A percentile compares a stretch with the other conserved stretches of the same genome.
These are phyloP conservation scores for Podargus strigoides DNA, from an alignment of 2,797 vertebrate genomes.

Conservation along the genomic window DNA sequence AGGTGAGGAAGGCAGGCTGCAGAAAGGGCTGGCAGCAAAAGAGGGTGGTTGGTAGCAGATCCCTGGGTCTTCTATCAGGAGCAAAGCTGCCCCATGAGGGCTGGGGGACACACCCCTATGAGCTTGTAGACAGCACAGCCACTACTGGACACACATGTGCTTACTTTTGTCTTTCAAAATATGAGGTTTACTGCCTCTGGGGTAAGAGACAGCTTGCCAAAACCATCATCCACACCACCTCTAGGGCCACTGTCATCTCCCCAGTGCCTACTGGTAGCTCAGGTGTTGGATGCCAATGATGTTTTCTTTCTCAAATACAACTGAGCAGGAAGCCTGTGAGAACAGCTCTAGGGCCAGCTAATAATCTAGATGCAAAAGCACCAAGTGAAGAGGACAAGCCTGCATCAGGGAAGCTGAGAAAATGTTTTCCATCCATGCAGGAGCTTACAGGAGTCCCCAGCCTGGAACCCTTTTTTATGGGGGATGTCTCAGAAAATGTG, in stretches of 20 bases:
- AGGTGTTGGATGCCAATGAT: background rate
- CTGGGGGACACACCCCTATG: too few species aligned
- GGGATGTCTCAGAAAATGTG: background rate
- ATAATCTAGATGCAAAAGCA: background rate
- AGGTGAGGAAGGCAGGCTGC: background rate
- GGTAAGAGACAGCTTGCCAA: background rate
- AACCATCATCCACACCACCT: background rate
- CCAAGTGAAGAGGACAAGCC: rapidly evolving
- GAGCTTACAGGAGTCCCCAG: background rate
- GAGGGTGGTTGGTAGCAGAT: background rate
- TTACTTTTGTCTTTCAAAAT: background rate
- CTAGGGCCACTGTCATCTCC: background rate
- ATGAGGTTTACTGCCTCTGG: background rate
- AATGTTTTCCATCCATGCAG: background rate
- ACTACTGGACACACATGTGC: rapidly evolving
- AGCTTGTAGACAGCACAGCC: too few species aligned
- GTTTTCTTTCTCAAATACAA: background rate
- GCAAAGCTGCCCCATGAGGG: background rate
- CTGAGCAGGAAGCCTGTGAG: background rate
- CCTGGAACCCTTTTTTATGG: background rate
- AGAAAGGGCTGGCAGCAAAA: background rate
- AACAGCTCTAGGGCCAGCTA: background rate
- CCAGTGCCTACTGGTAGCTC: background rate
- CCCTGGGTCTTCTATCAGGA: background rate
- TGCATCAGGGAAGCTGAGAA: background rate